phyloP scores from a whole-genome alignment of 2,888 invertebrate species.

The Phania funesta region DNA sequence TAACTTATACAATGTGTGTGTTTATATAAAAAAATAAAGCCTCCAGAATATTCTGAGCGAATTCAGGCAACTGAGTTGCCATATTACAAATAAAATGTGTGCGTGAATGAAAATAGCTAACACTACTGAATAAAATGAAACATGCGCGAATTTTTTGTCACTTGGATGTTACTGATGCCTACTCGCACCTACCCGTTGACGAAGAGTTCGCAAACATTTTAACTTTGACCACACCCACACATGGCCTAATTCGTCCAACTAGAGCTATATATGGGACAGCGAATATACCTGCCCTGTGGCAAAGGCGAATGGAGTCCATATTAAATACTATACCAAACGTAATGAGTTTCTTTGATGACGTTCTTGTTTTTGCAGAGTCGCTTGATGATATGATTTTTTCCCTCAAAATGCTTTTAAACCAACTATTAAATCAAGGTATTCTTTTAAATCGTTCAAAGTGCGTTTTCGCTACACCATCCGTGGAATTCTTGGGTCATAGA shows the following conservation, averaged over 20 bases:
- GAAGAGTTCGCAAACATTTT: slow-evolving; percentile 43
- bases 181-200: slow-evolving; percentile 36
- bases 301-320: slow-evolving; percentile 30
- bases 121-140: slow-evolving; percentile 14
- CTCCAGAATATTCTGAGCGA: too few species aligned
- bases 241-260: slow-evolving; percentile 53
- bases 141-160: slow-evolving; percentile 19
- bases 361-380: not conserved
- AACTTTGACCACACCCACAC: slow-evolving; percentile 40
- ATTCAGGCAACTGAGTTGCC: too few species aligned
- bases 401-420: not conserved
- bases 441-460: slow-evolving; percentile 35
- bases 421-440: not conserved
- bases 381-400: slow-evolving; percentile 1
- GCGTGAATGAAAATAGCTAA: too few species aligned
- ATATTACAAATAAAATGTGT: too few species aligned
- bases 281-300: slow-evolving; percentile 45
- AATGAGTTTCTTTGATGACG: slow-evolving; percentile 23
- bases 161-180: slow-evolving; percentile 58
- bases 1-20: too few species aligned
- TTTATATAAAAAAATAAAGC: too few species aligned
- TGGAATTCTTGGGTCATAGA: not conserved
- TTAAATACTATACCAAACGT: slow-evolving; percentile 34
- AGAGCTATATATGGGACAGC: slow-evolving; percentile 59
- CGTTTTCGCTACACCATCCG: not conserved